Evolutionary conservation across 2,113 vertebrate genomes (phyloP).

Genomic region (Acrocephalus kingi): DNA sequence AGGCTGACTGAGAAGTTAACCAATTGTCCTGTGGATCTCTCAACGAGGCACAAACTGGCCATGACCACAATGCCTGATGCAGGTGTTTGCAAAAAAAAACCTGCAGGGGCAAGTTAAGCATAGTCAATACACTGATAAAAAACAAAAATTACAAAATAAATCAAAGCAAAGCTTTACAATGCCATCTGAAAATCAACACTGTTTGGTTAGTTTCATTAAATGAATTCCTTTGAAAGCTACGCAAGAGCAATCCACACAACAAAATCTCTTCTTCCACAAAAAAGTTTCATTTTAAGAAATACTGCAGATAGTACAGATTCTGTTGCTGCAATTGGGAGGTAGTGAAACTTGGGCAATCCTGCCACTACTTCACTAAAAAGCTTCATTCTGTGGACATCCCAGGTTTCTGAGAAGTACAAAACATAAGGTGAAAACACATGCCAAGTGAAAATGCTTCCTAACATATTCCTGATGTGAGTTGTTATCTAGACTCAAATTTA

Average conservation of each 20-base stretch:
- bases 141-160: not conserved
- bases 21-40: not conserved
- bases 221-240: not conserved
- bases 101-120: not conserved
- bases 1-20: not conserved
- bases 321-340: constrained; percentile 21
- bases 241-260: not conserved
- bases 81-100: not conserved
- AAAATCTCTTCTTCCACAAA: not conserved
- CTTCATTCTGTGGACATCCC: not conserved
- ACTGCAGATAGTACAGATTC: not conserved
- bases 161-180: not conserved
- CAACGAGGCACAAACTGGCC: not conserved
- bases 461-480: constrained; percentile 46
- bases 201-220: not conserved
- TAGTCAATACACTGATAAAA: not conserved
- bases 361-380: constrained; percentile 20
- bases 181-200: not conserved
- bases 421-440: constrained; percentile 38
- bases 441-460: constrained; percentile 43
- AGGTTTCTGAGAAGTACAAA: constrained; percentile 36
- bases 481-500: constrained; percentile 50
- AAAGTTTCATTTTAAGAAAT: constrained; percentile 44
- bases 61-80: not conserved
- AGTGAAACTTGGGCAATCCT: constrained; percentile 39